Conservation (phyloP, 2,888 invertebrate species). For the Ormyrus rosae region DNA sequence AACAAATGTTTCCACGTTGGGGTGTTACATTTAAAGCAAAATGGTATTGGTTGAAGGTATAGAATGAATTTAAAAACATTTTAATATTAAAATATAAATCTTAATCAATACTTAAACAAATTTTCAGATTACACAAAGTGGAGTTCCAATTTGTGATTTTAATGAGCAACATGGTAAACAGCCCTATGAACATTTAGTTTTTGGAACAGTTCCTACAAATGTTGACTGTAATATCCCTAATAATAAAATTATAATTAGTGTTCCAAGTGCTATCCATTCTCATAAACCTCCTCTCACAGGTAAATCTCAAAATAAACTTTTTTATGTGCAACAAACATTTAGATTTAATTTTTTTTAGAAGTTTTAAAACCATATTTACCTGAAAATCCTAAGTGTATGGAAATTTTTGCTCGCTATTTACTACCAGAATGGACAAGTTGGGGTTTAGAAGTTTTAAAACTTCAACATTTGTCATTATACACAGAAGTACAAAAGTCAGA, state of each 20-base stretch:
- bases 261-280: constrained; percentile 95
- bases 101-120: constrained; percentile 40
- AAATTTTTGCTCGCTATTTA: constrained; percentile 94
- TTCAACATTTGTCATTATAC: constrained; percentile 81
- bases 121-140: constrained; percentile 81
- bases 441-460: constrained; percentile 91
- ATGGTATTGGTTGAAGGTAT: constrained; percentile 93
- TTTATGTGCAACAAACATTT: constrained; percentile 45
- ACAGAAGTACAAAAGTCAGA: constrained; percentile 52
- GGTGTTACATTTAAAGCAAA: constrained; percentile 83
- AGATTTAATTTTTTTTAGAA: constrained; percentile 76
- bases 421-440: constrained; percentile 90
- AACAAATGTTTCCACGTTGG: constrained; percentile 89
- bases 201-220: constrained; percentile 77
- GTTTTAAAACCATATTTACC: constrained; percentile 80
- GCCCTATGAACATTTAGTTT: constrained; percentile 89
- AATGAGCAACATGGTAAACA: constrained; percentile 85
- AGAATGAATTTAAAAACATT: constrained; percentile 21
- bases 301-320: constrained; percentile 68
- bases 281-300: constrained; percentile 93
- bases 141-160: constrained; percentile 84
- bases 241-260: constrained; percentile 84
- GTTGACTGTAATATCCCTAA: constrained; percentile 73
- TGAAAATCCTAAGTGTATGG: constrained; percentile 82
- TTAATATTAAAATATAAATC: constrained; percentile 15